These are phyloP conservation scores for Sphenopsis melanotis DNA, from an alignment of 2,797 vertebrate species.

Conservation along the genomic window DNA sequence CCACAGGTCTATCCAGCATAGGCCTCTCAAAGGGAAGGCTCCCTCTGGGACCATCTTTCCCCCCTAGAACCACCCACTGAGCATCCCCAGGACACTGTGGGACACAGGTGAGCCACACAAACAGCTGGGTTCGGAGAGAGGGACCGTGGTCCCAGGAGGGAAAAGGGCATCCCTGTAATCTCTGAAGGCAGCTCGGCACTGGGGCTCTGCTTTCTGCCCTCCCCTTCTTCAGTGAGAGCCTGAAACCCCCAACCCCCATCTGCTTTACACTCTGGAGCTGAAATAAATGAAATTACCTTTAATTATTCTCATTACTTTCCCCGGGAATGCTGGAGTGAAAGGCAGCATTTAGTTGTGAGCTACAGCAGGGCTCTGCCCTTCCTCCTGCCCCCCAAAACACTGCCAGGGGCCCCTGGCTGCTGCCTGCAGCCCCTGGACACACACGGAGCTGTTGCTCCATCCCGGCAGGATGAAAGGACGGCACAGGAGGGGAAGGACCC, in stretches of 20 bases:
- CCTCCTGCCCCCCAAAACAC: not conserved
- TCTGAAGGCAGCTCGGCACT: not conserved
- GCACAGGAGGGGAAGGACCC: not conserved
- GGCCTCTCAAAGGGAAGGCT: not conserved
- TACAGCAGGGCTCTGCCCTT: slow-evolving; percentile 48
- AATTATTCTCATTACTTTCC: slow-evolving; percentile 69
- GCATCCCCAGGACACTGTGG: fast-evolving
- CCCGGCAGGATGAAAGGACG: not conserved
- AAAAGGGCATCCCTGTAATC: not conserved
- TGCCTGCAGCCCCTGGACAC: not conserved
- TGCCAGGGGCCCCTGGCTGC: not conserved
- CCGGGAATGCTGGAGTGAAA: slow-evolving; percentile 58
- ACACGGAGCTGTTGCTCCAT: not conserved
- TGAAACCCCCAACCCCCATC: not conserved
- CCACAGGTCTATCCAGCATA: not conserved
- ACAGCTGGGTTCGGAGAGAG: fast-evolving
- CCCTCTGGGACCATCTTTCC: no score
- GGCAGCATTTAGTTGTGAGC: slow-evolving; percentile 57
- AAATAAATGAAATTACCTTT: slow-evolving; percentile 69
- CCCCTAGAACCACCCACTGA: fast-evolving
- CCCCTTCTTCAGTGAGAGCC: not conserved
- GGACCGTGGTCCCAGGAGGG: fast-evolving
- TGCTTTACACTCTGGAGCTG: not conserved
- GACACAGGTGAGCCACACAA: not conserved
- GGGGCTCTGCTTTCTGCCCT: not conserved